A percentile compares a stretch with the other conserved stretches of the same genome.
These are phyloP conservation scores for Drosophila acutilabella DNA, from an alignment of 2,888 invertebrate species.

Conservation along the genomic window DNA sequence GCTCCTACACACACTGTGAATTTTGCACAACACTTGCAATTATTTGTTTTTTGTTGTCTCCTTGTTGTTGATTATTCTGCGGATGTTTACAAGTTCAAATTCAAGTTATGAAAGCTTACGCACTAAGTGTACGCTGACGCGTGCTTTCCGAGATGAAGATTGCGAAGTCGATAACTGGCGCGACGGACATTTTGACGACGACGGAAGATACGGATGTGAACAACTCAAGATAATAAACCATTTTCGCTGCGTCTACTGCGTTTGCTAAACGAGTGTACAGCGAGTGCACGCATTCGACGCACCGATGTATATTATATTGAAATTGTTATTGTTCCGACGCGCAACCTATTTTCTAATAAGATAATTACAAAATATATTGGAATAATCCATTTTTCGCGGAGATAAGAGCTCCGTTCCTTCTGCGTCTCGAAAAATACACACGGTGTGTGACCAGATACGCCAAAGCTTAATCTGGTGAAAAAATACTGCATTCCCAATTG, in stretches of 20 bases:
- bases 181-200: slow-evolving; percentile 74
- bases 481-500: slow-evolving; percentile 41
- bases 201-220: slow-evolving; percentile 73
- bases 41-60: slow-evolving; percentile 36
- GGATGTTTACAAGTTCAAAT: slow-evolving; percentile 30
- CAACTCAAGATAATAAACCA: slow-evolving; percentile 78
- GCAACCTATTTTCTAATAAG: slow-evolving; percentile 57
- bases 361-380: slow-evolving; percentile 65
- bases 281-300: slow-evolving; percentile 19
- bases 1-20: slow-evolving; percentile 35
- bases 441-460: slow-evolving; percentile 55
- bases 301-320: slow-evolving; percentile 13
- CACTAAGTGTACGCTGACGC: slow-evolving; percentile 48
- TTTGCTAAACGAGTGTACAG: slow-evolving; percentile 25
- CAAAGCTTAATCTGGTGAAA: slow-evolving; percentile 11
- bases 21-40: slow-evolving; percentile 32
- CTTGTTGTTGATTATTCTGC: slow-evolving; percentile 32
- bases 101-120: slow-evolving; percentile 44
- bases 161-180: slow-evolving; percentile 78
- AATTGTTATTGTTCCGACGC: slow-evolving; percentile 28
- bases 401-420: slow-evolving; percentile 75
- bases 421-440: slow-evolving; percentile 80
- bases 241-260: slow-evolving; percentile 57
- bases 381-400: slow-evolving; percentile 72
- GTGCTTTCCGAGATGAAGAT: slow-evolving; percentile 79